Evolutionary conservation across 1,140 invertebrate genomes (phyloP).

Genomic region (Goniozus legneri): DNA sequence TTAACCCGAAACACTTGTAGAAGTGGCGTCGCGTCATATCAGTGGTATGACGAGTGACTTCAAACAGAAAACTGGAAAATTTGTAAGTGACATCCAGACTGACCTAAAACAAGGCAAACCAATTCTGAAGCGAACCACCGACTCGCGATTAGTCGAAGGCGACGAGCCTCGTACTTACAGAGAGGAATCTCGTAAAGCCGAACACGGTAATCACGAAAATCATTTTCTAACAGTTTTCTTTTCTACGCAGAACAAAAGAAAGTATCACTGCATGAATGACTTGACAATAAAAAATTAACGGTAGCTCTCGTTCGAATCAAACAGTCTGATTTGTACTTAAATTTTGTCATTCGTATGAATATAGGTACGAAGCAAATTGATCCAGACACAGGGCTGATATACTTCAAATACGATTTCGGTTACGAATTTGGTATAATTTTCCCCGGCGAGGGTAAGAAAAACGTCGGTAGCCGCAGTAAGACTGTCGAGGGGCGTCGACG

Average conservation of each 20-base stretch:
- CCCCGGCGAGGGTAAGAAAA: slow-evolving; percentile 64
- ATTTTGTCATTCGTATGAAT: too few species aligned
- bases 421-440: slow-evolving; percentile 75
- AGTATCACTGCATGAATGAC: too few species aligned
- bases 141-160: slow-evolving; percentile 40
- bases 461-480: slow-evolving; percentile 49
- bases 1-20: slow-evolving; percentile 52
- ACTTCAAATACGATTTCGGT: slow-evolving; percentile 81
- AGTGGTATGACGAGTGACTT: slow-evolving; percentile 67
- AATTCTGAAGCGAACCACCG: slow-evolving; percentile 52
- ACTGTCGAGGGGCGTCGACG: slow-evolving; percentile 54
- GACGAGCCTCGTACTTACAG: slow-evolving; percentile 66
- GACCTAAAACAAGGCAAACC: slow-evolving; percentile 59
- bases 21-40: slow-evolving; percentile 62
- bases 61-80: slow-evolving; percentile 68
- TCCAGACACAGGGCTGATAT: slow-evolving; percentile 72
- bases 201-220: slow-evolving; percentile 62
- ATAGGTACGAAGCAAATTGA: slow-evolving; percentile 76
- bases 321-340: too few species aligned
- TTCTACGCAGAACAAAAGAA: too few species aligned
- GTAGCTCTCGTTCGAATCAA: too few species aligned
- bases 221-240: too few species aligned
- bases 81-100: slow-evolving; percentile 63
- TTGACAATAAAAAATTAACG: too few species aligned
- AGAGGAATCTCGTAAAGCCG: slow-evolving; percentile 65